A percentile compares a stretch with the other conserved stretches of the same genome.
Conservation (phyloP, 2,113 vertebrate genomes). For the Sciurus niger region DNA sequence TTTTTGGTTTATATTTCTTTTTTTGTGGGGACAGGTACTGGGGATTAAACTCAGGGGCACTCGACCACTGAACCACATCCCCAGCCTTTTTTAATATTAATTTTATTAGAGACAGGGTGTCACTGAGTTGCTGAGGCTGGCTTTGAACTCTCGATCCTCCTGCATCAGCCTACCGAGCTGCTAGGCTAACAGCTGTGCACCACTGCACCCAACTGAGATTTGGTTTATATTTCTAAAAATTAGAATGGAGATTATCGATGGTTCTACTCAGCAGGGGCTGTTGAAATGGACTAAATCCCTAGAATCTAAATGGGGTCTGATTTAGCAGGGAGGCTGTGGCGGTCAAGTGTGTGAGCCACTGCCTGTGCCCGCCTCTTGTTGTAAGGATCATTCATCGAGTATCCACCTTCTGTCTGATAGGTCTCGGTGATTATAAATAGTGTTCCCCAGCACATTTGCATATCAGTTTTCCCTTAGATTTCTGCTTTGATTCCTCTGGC, state of each 20-base stretch:
- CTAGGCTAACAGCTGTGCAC: background rate
- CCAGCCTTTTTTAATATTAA: background rate
- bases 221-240: too few species aligned
- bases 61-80: background rate
- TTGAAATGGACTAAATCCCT: background rate
- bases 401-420: too few species aligned
- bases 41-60: background rate
- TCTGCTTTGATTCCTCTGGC: too few species aligned
- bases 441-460: too few species aligned
- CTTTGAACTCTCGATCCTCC: background rate
- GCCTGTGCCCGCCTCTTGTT: background rate
- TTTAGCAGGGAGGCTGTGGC: background rate
- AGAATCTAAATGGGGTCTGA: background rate
- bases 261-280: too few species aligned
- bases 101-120: background rate
- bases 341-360: background rate
- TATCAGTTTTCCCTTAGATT: too few species aligned
- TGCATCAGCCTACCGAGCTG: background rate
- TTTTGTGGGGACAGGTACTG: too few species aligned
- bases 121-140: background rate
- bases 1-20: too few species aligned
- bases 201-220: too few species aligned
- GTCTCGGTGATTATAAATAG: too few species aligned
- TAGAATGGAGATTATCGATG: too few species aligned
- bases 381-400: background rate